These are phyloP conservation scores for Poecilia velifera DNA, from an alignment of 2,797 vertebrate species.

Conservation along the genomic window DNA sequence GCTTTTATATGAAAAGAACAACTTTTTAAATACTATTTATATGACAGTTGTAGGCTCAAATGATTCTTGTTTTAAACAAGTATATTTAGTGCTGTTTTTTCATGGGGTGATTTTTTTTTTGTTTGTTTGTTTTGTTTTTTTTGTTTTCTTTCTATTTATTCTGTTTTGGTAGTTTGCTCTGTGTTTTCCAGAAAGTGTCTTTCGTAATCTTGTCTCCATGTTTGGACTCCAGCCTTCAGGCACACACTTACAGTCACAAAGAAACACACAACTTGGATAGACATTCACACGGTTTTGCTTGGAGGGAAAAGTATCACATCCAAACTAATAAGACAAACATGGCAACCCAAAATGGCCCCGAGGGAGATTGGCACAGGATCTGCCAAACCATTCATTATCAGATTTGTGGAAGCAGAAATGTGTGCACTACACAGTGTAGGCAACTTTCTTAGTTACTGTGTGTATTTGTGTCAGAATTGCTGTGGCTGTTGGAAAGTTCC, in stretches of 20 bases:
- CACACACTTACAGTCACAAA: slow-evolving; percentile 21
- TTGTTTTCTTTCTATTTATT: slow-evolving; percentile 1
- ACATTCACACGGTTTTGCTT: slow-evolving; percentile 71
- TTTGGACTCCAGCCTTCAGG: slow-evolving; percentile 23
- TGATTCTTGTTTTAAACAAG: neutral
- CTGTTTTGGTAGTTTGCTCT: neutral
- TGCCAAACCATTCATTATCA: slow-evolving; percentile 67
- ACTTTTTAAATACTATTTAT: neutral
- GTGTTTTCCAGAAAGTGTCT: slow-evolving; percentile 19
- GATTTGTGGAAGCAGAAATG: slow-evolving; percentile 52
- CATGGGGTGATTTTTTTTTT: neutral
- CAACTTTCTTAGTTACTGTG: slow-evolving; percentile 30
- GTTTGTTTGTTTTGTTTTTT: too few relatives aligned
- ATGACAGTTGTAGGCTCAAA: neutral
- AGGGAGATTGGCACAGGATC: slow-evolving; percentile 60
- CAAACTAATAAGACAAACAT: slow-evolving; percentile 73
- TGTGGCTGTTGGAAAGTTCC: neutral
- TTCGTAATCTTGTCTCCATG: slow-evolving; percentile 24
- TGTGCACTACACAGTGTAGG: slow-evolving; percentile 34
- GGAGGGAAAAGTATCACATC: slow-evolving; percentile 73
- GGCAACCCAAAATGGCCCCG: slow-evolving; percentile 60
- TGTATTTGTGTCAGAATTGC: slow-evolving; percentile 4
- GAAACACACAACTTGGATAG: slow-evolving; percentile 40
- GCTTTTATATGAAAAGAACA: neutral
- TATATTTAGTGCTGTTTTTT: neutral